Evolutionary conservation across 2,113 vertebrate species (phyloP).

Genomic region (Myanophis thanlyinensis): DNA sequence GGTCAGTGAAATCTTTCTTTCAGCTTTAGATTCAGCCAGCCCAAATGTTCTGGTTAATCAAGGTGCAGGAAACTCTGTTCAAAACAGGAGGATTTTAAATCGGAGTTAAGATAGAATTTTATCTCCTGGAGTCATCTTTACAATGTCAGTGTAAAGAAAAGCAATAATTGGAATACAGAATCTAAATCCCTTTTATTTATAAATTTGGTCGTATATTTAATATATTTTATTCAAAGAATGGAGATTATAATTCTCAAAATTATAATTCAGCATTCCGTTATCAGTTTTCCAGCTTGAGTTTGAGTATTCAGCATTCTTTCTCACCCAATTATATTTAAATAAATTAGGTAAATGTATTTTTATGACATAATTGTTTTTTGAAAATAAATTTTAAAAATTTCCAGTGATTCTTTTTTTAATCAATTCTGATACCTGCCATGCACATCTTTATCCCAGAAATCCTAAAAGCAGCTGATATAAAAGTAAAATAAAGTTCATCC

Average conservation of each 20-base stretch:
- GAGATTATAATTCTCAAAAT: background rate
- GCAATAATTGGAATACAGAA: background rate
- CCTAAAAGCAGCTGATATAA: background rate
- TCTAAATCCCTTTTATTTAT: background rate
- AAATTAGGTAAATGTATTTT: background rate
- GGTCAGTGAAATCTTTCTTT: background rate
- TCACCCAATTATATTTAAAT: background rate
- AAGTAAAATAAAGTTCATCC: background rate
- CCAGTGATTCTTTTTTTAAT: background rate
- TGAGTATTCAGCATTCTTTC: background rate
- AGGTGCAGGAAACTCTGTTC: background rate
- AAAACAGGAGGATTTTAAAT: background rate
- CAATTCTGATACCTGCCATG: background rate
- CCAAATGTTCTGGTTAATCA: background rate
- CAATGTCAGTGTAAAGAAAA: background rate
- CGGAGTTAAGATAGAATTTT: background rate
- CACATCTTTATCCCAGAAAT: background rate
- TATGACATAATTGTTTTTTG: background rate
- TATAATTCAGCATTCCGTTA: background rate
- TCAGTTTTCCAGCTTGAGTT: background rate
- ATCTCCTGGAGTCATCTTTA: background rate
- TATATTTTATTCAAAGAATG: background rate
- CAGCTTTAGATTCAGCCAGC: background rate
- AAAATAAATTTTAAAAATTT: background rate
- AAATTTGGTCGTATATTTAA: background rate